Evolutionary conservation across 2,888 invertebrate genomes (phyloP).

Genomic region (Scelioninae gen. 2): DNA sequence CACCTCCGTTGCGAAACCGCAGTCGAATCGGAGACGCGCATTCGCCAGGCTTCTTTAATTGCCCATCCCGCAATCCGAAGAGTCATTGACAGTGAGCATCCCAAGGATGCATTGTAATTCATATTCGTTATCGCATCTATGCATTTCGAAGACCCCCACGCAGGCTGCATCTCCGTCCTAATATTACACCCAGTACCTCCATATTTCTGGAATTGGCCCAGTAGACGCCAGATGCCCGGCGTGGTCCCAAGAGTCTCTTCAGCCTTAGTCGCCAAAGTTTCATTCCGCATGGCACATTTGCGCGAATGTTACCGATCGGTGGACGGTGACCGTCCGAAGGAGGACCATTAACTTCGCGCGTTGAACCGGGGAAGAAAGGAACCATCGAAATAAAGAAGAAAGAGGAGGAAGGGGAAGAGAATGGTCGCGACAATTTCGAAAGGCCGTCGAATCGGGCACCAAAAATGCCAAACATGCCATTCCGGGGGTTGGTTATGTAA

Average conservation of each 20-base stretch:
- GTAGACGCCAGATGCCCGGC: slow-evolving; percentile 58
- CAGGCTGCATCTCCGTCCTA: slow-evolving; percentile 68
- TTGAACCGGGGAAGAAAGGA: no score
- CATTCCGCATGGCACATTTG: slow-evolving; percentile 60
- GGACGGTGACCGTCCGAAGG: no score
- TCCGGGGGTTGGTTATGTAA: no score
- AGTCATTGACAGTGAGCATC: slow-evolving; percentile 54
- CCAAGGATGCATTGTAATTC: slow-evolving; percentile 54
- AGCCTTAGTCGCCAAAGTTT: slow-evolving; percentile 72
- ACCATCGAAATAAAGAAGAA: no score
- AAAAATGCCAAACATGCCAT: no score
- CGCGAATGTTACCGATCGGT: slow-evolving; percentile 35
- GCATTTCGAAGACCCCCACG: slow-evolving; percentile 62
- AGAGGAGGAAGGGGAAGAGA: no score
- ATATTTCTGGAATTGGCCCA: slow-evolving; percentile 75
- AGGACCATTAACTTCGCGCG: no score
- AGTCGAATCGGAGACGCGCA: neutral
- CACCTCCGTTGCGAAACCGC: neutral
- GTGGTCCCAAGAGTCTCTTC: slow-evolving; percentile 60
- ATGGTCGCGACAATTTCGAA: no score
- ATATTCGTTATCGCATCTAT: slow-evolving; percentile 59
- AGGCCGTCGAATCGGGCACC: no score
- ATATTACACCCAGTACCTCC: slow-evolving; percentile 73
- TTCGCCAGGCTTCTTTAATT: neutral
- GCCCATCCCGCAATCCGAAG: slow-evolving; percentile 7